phyloP scores from a whole-genome alignment of 2,113 vertebrate species.

The Erpornis zantholeuca region DNA sequence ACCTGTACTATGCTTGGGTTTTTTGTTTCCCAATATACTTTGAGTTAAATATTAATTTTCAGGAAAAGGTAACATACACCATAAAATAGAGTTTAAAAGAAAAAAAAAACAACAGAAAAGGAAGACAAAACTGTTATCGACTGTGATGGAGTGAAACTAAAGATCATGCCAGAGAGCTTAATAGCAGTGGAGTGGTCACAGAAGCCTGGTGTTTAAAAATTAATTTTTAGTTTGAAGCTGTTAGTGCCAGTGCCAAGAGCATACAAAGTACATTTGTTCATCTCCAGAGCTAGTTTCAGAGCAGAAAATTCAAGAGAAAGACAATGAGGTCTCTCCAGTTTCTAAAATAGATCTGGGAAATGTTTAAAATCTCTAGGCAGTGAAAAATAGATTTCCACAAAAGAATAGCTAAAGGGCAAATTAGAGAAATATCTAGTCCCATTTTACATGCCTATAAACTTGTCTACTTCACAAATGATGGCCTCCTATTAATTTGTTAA shows the following conservation, averaged over 20 bases:
- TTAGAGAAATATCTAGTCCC: neutral
- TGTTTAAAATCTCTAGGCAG: neutral
- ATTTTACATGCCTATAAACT: constrained; percentile 1
- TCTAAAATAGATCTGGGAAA: constrained; percentile 36
- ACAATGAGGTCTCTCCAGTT: constrained; percentile 32
- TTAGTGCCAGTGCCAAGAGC: constrained; percentile 44
- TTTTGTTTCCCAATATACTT: constrained; percentile 59
- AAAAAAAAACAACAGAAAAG: neutral
- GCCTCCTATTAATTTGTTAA: constrained; percentile 20
- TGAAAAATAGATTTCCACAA: constrained; percentile 22
- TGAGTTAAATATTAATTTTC: constrained; percentile 61
- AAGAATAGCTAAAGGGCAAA: constrained; percentile 42
- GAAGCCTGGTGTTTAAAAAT: constrained; percentile 67
- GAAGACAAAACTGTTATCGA: neutral
- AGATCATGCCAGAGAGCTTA: constrained; percentile 52
- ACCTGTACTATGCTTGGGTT: neutral
- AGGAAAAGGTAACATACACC: constrained; percentile 16
- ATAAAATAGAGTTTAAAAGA: constrained; percentile 29
- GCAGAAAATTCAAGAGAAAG: constrained; percentile 39
- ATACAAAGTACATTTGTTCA: constrained; percentile 57
- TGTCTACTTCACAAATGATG: neutral
- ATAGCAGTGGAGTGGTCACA: constrained; percentile 53
- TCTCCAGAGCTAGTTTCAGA: constrained; percentile 25
- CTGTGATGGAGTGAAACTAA: constrained; percentile 28
- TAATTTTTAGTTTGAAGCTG: constrained; percentile 66